Evolutionary conservation across 2,888 invertebrate species (phyloP).

Genomic region (Eugnorisma glareosa): DNA sequence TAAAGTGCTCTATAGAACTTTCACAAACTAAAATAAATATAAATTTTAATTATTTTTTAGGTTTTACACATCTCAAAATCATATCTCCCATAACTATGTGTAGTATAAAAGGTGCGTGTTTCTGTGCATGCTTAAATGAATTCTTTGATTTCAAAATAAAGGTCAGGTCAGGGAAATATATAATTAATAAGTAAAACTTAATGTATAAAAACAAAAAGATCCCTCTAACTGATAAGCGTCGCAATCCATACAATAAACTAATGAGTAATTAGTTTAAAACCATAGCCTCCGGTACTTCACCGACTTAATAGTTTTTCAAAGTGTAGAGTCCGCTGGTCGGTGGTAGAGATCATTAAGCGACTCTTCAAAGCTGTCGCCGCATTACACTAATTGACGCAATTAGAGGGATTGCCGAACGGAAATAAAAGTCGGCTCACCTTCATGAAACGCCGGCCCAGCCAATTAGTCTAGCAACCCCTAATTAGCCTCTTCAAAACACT

Average conservation of each 20-base stretch:
- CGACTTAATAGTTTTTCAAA: slow-evolving; percentile 80
- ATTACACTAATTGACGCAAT: slow-evolving; percentile 91
- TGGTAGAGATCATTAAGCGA: slow-evolving; percentile 86
- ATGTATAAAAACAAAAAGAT: slow-evolving; percentile 45
- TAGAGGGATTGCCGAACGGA: slow-evolving; percentile 91
- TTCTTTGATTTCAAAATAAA: slow-evolving; percentile 8
- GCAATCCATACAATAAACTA: slow-evolving; percentile 67
- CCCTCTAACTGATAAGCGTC: slow-evolving; percentile 63
- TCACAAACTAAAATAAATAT: neutral
- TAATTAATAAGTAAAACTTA: slow-evolving; percentile 42
- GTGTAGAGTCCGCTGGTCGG: slow-evolving; percentile 74
- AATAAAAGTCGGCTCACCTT: slow-evolving; percentile 91
- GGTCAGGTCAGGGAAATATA: slow-evolving; percentile 9
- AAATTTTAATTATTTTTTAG: neutral
- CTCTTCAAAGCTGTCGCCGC: slow-evolving; percentile 90
- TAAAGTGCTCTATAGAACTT: neutral
- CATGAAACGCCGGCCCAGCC: slow-evolving; percentile 89
- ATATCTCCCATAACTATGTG: neutral
- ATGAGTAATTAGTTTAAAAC: slow-evolving; percentile 69
- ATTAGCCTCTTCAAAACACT: slow-evolving; percentile 87
- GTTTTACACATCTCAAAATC: neutral
- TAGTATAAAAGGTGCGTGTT: neutral
- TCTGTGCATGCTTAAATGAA: neutral
- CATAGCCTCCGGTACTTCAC: slow-evolving; percentile 57
- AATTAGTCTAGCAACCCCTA: slow-evolving; percentile 88